Conservation (phyloP, 2,113 vertebrate species). For the Pollachius pollachius region DNA sequence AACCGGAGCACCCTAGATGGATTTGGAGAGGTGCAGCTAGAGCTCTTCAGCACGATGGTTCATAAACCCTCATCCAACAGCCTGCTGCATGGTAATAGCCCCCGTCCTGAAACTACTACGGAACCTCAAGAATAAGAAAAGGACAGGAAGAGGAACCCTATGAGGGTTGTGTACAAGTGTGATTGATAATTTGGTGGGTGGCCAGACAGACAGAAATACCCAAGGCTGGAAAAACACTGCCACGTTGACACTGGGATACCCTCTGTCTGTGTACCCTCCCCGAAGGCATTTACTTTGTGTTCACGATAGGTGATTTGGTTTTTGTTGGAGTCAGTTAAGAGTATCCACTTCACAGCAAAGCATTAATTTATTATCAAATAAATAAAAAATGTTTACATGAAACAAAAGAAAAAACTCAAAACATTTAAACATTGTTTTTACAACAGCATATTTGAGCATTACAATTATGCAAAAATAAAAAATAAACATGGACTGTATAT, state of each 20-base stretch:
- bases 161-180: constrained; percentile 18
- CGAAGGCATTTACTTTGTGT: no score
- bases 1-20: background rate
- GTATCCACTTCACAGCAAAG: no score
- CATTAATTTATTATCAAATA: no score
- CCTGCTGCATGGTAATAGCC: background rate
- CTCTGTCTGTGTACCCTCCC: background rate
- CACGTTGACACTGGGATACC: no score
- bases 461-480: background rate
- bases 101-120: no score
- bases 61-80: constrained; percentile 15
- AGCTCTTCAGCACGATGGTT: background rate
- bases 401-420: background rate
- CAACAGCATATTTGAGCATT: background rate
- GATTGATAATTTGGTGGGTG: background rate
- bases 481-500: background rate
- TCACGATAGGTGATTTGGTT: no score
- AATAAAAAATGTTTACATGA: no score
- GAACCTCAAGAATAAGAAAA: background rate
- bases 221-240: background rate
- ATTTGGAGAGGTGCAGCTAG: background rate
- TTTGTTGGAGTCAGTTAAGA: no score
- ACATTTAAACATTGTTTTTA: background rate
- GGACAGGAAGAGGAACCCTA: constrained; percentile 18
- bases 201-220: background rate